Evolutionary conservation across 2,888 invertebrate genomes (phyloP), one percentile per base, ranked within the genome.

Genomic region (Drosophila fungiperda): DNA sequence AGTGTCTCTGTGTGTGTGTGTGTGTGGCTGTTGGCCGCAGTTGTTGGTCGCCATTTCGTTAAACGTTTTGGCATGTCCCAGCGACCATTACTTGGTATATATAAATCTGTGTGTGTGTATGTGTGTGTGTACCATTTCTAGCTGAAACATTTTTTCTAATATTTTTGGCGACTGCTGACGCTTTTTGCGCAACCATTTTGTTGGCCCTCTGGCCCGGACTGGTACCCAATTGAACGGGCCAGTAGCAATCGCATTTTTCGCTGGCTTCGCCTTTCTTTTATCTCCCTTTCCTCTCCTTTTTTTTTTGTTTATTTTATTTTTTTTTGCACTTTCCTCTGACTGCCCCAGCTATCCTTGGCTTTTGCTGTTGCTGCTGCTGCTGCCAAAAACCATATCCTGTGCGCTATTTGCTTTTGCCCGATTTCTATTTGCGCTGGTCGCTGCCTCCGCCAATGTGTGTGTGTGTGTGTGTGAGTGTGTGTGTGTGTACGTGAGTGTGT

Each of bases 151-250:
- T 71, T 86, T 80, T 73, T 89, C 83, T 89, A 89, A 89, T 89
- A 89, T 84, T 89, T 82, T 84, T 66, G 82, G 76, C 70, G 85
- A 87, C 79, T 79, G 83, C 77, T 85, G 88, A 81, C 77, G 83
- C 80, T 82, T 87, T 90, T 90, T 83, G 87, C 89, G 87, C 87
- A 87, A 86, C 90, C 90, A 87, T 88, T 90, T 89, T 87, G 84
- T 87, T 76, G 65, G 87, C 50, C 68, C 60, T 60, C 63, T 45
- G 66, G 48, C 58, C 50, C 55, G 50, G 42, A 55, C 73, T 73
- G 68, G 68, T 52, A 48, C 69, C 59, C 69, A 68, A 73, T 73
- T 50, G 63, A 78, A 77, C 26, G 64, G 73, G 52, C 74, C 76
- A 76, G 78, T 72, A 50, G 45, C 63, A 84, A 80, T 75, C 80